Evolutionary conservation across 64 coral and sea anemone genomes (phyloP).

Genomic region (Stichodactyla mertensii): DNA sequence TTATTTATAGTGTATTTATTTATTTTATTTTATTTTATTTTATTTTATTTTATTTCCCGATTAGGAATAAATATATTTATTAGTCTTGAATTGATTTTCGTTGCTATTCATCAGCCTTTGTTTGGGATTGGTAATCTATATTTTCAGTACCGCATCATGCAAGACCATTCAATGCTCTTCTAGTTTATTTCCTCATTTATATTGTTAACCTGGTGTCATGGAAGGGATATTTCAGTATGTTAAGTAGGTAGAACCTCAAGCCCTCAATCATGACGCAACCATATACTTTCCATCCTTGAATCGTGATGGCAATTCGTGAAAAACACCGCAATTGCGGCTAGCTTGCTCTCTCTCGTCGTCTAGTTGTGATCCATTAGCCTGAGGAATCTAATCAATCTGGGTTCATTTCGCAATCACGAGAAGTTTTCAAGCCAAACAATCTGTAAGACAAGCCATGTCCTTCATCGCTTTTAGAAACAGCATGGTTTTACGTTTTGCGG

Average conservation of each 20-base stretch:
- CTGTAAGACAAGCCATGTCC: background rate
- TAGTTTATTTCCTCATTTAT: background rate
- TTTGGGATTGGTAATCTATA: background rate
- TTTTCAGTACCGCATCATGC: background rate
- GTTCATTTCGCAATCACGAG: background rate
- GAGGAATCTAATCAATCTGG: background rate
- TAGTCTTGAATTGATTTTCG: background rate
- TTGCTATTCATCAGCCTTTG: background rate
- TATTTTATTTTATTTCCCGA: no score
- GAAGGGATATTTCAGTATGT: background rate
- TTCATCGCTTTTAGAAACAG: conserved; percentile 16
- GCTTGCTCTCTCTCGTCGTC: background rate
- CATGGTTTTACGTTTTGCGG: conserved; percentile 12
- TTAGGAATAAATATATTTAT: background rate
- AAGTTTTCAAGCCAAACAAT: background rate
- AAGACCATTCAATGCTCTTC: background rate
- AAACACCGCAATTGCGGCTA: background rate
- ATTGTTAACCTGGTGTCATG: background rate
- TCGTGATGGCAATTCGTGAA: background rate
- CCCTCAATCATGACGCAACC: background rate
- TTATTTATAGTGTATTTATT: no score
- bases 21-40: background rate
- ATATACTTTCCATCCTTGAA: background rate
- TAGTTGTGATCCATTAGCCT: background rate
- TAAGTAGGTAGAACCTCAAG: background rate